These are phyloP conservation scores for Macrobrachium nipponense DNA, from an alignment of 1,140 invertebrate genomes.

Conservation along the genomic window DNA sequence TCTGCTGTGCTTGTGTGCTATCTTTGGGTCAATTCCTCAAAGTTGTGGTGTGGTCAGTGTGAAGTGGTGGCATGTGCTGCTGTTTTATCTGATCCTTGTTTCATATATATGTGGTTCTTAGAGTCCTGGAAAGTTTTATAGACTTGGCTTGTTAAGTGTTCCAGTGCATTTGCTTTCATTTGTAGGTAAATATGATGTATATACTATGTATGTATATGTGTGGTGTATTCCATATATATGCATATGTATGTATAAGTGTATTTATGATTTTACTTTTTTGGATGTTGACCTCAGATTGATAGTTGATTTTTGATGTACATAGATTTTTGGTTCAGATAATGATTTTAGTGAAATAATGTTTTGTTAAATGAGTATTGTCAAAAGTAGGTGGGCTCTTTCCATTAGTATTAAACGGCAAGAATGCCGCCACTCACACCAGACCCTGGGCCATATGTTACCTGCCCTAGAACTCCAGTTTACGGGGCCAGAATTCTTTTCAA, in stretches of 20 bases:
- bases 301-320: neutral
- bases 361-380: neutral
- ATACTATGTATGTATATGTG: no score
- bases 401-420: constrained; percentile 3
- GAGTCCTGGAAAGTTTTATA: no score
- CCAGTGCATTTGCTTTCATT: constrained; percentile 3
- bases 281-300: constrained; percentile 11
- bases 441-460: constrained; percentile 57
- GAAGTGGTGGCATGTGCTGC: constrained; percentile 53
- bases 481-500: constrained; percentile 54
- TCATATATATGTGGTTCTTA: constrained; percentile 11
- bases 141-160: no score
- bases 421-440: constrained; percentile 53
- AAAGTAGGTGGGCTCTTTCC: neutral
- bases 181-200: no score
- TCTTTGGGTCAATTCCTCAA: constrained; percentile 57
- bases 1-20: constrained; percentile 56
- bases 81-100: constrained; percentile 14
- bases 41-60: constrained; percentile 60
- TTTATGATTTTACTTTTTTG: neutral
- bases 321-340: neutral
- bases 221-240: no score
- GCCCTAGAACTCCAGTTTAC: constrained; percentile 22
- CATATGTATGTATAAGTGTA: neutral
- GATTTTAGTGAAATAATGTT: no score